Conservation (phyloP, 1,140 invertebrate genomes). For the Oryctes rhinoceros region DNA sequence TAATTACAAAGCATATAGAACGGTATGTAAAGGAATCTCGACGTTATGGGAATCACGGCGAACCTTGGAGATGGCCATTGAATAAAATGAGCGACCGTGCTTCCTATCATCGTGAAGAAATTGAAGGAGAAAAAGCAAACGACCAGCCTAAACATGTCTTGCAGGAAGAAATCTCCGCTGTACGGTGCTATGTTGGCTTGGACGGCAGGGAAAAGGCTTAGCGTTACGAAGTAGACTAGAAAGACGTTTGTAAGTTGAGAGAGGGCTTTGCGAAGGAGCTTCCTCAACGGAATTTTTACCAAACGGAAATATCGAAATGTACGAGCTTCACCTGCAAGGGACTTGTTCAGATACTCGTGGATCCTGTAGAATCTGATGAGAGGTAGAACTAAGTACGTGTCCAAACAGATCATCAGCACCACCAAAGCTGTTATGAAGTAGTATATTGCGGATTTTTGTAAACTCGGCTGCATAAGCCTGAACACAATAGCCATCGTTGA, state of each 20-base stretch:
- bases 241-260: constrained; percentile 93
- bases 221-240: constrained; percentile 86
- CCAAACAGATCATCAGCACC: constrained; percentile 90
- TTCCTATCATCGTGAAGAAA: not conserved
- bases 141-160: not conserved
- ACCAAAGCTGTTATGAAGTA: constrained; percentile 96
- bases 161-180: constrained; percentile 9
- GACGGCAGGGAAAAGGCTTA: not conserved
- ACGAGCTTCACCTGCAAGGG: too few species aligned
- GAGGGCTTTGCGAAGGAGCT: constrained; percentile 79
- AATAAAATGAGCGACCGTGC: constrained; percentile 35
- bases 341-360: constrained; percentile 60
- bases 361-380: constrained; percentile 70
- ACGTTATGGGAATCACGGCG: constrained; percentile 81
- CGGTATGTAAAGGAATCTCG: constrained; percentile 86
- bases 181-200: not conserved
- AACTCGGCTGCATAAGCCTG: constrained; percentile 74
- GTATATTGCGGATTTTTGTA: constrained; percentile 90
- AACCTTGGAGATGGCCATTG: constrained; percentile 83
- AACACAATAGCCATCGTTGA: constrained; percentile 82
- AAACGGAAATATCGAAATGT: too few species aligned
- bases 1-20: constrained; percentile 94
- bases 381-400: constrained; percentile 94
- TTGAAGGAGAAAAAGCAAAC: constrained; percentile 10
- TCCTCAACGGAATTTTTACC: constrained; percentile 71